Evolutionary conservation across 2,113 vertebrate genomes (phyloP).

Genomic region (Euleptes europaea): DNA sequence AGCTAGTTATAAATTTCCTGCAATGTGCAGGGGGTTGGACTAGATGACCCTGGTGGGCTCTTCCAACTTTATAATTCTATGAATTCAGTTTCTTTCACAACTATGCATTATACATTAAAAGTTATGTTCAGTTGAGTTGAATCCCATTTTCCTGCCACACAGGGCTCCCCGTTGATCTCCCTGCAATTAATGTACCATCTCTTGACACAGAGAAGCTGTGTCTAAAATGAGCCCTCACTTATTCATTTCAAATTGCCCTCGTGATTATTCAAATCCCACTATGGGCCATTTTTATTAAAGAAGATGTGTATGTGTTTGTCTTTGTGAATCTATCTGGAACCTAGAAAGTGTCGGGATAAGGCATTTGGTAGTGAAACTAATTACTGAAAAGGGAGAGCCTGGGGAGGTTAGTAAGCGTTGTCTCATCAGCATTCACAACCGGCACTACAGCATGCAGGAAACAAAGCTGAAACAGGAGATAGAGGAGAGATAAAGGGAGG

Average conservation of each 20-base stretch:
- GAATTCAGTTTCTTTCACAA: not conserved
- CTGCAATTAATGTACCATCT: rapidly evolving
- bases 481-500: not conserved
- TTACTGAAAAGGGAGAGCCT: not conserved
- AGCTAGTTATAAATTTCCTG: no score
- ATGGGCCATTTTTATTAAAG: not conserved
- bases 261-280: not conserved
- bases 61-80: no score
- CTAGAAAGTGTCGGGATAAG: not conserved
- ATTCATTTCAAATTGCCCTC: not conserved
- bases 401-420: not conserved
- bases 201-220: not conserved
- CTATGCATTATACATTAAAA: not conserved
- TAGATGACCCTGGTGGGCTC: no score
- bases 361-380: not conserved
- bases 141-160: not conserved
- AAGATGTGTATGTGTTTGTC: not conserved
- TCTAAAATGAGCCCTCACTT: rapidly evolving
- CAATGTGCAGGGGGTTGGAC: no score
- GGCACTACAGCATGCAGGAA: not conserved
- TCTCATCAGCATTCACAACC: constrained; percentile 31
- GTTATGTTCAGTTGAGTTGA: not conserved
- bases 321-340: not conserved
- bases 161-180: not conserved
- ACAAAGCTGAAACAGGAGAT: constrained; percentile 28